Base-by-base conservation (phyloP, 92 coral and sea anemone genomes). In the Palythoa heliodiscus region DNA sequence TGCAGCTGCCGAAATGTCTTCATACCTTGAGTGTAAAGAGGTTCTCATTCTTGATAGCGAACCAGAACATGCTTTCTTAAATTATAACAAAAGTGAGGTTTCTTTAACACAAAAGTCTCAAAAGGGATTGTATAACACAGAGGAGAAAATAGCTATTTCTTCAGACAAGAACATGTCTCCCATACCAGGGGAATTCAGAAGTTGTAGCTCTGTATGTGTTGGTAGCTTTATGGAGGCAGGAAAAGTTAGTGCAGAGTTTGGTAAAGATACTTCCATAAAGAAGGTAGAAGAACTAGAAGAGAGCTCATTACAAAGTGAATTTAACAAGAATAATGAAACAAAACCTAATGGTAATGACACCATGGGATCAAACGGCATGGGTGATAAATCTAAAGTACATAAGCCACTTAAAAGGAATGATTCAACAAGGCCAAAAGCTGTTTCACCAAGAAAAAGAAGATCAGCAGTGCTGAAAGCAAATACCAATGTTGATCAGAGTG, bases 1-100 rank as follows among this genome's bases (percentile, higher is more conserved):
- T 82, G 98, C 95, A 63, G 87, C 91, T 83, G 67, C 91, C 73
- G 89, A 92, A 83, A 92, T 92, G 78, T 92, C 95, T 3, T 83
- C 98, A 0, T 92, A 94, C 81, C 83, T 94, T 3, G 91, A 89
- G 50, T 82, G 89, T 73, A 88, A 86, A 48, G 75, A 48, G 82
- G 72, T n/a, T 6, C 71, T 82, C 4, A 76, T 58, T 22, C 76
- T 50, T 55, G 85, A 86, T 57, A 75, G 80, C 1, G 87, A 75
- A 13, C 58, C 40, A 12, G 84, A 80, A 63, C 14, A 14, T 14
- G 84, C 66, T 20, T 52, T 29, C n/a, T 39, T 0, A 13, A 47
- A 64, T 0, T 25, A 11, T 11, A 66, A 39, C 61, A 66, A 25
- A 64, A 66, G 14, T 67, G 22, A 66, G 37, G 6, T 29, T 20